Conservation (phyloP, 2,888 invertebrate genomes). For the Epistrophe grossulariae region DNA sequence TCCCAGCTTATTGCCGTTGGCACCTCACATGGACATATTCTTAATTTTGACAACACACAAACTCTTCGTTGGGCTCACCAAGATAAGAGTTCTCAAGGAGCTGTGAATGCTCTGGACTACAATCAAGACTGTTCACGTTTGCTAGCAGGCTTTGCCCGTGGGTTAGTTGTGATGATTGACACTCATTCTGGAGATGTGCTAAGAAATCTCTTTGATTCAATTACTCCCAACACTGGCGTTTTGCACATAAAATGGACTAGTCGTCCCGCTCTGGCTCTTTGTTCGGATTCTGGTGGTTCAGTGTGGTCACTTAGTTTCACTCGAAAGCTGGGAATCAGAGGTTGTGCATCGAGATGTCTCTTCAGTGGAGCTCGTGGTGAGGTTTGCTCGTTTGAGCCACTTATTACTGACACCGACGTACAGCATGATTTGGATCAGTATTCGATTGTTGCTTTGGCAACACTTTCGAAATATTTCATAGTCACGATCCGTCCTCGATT, state of each 20-base stretch:
- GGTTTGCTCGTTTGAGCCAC: slow-evolving; percentile 90
- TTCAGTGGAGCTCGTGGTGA: slow-evolving; percentile 99
- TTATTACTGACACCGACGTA: slow-evolving; percentile 84
- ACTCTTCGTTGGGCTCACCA: slow-evolving; percentile 94
- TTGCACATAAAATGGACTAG: slow-evolving; percentile 89
- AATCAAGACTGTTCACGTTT: slow-evolving; percentile 94
- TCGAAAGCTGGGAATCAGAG: slow-evolving; percentile 93
- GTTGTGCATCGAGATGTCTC: slow-evolving; percentile 95
- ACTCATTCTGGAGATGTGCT: slow-evolving; percentile 91
- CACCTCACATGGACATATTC: slow-evolving; percentile 95
- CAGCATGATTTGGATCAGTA: slow-evolving; percentile 89
- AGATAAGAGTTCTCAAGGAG: slow-evolving; percentile 88
- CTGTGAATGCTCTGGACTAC: slow-evolving; percentile 92
- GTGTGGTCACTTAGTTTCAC: slow-evolving; percentile 97
- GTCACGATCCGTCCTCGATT: slow-evolving; percentile 91
- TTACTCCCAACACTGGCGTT: slow-evolving; percentile 93
- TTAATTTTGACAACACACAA: slow-evolving; percentile 94
- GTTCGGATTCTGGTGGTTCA: slow-evolving; percentile 97
- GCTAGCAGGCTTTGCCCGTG: slow-evolving; percentile 90
- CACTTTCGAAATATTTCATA: slow-evolving; percentile 92
- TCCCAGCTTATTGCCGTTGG: slow-evolving; percentile 94
- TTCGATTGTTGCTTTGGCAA: slow-evolving; percentile 95
- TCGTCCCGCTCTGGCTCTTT: slow-evolving; percentile 89
- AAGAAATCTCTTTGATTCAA: slow-evolving; percentile 90
- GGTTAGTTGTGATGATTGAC: slow-evolving; percentile 96